These are phyloP conservation scores for Lynx canadensis DNA, from an alignment of 2,113 vertebrate species.

Conservation along the genomic window DNA sequence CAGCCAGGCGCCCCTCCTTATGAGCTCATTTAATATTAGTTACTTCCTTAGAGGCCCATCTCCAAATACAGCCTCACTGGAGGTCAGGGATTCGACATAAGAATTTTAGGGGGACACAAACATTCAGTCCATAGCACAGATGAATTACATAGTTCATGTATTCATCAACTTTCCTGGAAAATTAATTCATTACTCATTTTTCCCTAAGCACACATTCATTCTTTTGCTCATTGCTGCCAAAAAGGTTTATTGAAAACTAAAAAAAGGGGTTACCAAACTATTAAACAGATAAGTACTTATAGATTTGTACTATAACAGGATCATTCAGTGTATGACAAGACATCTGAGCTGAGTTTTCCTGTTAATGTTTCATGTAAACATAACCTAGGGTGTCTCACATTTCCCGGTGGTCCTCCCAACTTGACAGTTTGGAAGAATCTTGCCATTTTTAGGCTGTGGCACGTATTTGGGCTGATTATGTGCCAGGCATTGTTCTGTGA, in stretches of 20 bases:
- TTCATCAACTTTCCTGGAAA: not conserved
- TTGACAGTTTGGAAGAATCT: not conserved
- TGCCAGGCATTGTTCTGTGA: not conserved
- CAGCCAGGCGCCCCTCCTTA: not conserved
- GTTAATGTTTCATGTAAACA: not conserved
- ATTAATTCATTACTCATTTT: not conserved
- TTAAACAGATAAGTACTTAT: not conserved
- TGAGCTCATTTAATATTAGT: not conserved
- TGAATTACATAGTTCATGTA: not conserved
- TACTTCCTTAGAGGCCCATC: not conserved
- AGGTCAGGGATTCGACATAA: not conserved
- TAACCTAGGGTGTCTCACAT: not conserved
- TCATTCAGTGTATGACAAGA: not conserved
- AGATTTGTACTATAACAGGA: not conserved
- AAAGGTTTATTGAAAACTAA: not conserved
- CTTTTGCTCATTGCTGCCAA: not conserved
- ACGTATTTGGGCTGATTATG: not conserved
- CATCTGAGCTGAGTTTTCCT: not conserved
- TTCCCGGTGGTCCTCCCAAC: not conserved
- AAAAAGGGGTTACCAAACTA: not conserved
- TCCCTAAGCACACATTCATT: not conserved
- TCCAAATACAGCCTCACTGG: not conserved
- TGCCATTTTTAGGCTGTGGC: not conserved
- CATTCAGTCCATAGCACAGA: not conserved
- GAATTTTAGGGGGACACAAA: not conserved